These are phyloP conservation scores for Caretta caretta DNA, from an alignment of 2,113 vertebrate genomes.

Conservation along the genomic window DNA sequence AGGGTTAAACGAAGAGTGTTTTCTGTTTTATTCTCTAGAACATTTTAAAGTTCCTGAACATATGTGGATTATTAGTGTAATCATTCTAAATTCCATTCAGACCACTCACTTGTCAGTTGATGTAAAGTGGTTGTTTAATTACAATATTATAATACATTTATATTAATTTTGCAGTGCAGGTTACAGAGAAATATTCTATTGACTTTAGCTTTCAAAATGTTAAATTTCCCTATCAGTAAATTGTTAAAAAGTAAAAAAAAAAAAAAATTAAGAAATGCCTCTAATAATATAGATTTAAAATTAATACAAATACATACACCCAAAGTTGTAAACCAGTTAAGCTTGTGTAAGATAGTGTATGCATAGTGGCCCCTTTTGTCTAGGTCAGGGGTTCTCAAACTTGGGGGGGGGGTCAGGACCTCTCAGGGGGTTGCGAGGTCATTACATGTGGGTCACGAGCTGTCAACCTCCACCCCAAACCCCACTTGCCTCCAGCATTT, in stretches of 20 bases:
- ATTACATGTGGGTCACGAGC: too few species aligned
- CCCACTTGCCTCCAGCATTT: too few species aligned
- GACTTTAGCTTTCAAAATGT: too few species aligned
- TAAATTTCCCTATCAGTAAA: background rate
- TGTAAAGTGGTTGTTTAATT: background rate
- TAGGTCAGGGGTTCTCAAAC: background rate
- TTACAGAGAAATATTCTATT: background rate
- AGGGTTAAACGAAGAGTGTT: background rate
- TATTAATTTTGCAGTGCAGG: too few species aligned
- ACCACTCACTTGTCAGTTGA: background rate
- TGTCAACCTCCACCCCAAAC: too few species aligned
- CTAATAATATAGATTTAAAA: background rate
- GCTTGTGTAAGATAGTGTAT: background rate
- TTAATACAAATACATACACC: background rate
- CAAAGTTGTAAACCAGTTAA: background rate
- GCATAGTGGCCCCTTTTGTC: background rate
- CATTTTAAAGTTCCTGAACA: background rate
- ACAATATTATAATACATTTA: background rate
- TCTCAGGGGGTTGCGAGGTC: too few species aligned
- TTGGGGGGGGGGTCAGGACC: too few species aligned
- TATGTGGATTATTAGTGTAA: background rate
- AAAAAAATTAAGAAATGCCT: fast-evolving
- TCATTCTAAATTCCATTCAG: background rate
- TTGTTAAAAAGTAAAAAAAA: fast-evolving
- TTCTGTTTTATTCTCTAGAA: background rate